Evolutionary conservation across 2,797 vertebrate species (phyloP).

Genomic region (Sebastes baramenuke): DNA sequence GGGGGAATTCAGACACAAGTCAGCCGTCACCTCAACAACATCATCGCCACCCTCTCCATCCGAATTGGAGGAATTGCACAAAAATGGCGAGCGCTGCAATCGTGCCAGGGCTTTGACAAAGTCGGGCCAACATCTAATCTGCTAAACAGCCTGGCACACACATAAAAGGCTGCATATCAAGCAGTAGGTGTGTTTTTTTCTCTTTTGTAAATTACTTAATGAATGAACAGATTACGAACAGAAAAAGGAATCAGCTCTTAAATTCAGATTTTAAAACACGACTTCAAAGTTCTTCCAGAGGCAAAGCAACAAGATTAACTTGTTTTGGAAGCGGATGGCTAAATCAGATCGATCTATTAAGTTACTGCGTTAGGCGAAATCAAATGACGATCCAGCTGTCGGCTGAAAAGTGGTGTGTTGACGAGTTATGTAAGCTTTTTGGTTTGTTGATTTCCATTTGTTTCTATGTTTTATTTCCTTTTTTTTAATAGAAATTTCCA

Average conservation of each 20-base stretch:
- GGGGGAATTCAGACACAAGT: not conserved
- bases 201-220: slow-evolving; percentile 1
- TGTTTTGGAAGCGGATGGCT: slow-evolving; percentile 44
- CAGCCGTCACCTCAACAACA: not conserved
- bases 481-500: not conserved
- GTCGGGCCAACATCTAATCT: slow-evolving; percentile 43
- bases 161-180: slow-evolving; percentile 34
- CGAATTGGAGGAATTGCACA: slow-evolving; percentile 9
- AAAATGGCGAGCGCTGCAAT: slow-evolving; percentile 25
- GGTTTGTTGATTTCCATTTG: not conserved
- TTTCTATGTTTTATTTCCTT: not conserved
- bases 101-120: slow-evolving; percentile 15
- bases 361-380: slow-evolving; percentile 63
- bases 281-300: slow-evolving; percentile 2
- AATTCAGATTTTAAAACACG: not conserved
- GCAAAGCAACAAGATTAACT: slow-evolving; percentile 21
- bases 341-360: slow-evolving; percentile 67
- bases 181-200: not conserved
- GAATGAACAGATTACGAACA: not conserved
- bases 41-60: not conserved
- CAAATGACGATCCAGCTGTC: slow-evolving; percentile 41
- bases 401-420: slow-evolving; percentile 14
- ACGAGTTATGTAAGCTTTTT: not conserved
- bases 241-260: not conserved
- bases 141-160: slow-evolving; percentile 32